Percentiles rank a stretch among this genome's conserved stretches.
These are phyloP conservation scores for Trisateles emortualis DNA, from an alignment of 2,888 invertebrate genomes.

Conservation along the genomic window DNA sequence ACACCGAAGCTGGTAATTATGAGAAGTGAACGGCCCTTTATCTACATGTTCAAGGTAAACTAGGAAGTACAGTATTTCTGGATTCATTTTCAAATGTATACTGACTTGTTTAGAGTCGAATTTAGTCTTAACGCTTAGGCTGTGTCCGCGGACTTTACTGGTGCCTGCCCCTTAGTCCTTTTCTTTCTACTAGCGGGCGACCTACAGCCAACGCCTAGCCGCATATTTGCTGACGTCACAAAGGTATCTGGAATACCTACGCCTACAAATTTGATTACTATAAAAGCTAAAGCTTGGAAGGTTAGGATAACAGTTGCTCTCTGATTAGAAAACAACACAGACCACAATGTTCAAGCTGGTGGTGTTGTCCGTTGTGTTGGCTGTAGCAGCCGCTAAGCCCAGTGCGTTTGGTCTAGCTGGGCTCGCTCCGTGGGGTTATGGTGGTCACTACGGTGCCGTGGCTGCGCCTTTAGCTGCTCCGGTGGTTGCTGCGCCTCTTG, in stretches of 20 bases:
- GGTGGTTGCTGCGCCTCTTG: conserved; percentile 53
- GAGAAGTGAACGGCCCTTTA: conserved; percentile 75
- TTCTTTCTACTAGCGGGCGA: conserved; percentile 61
- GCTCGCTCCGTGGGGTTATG: conserved; percentile 57
- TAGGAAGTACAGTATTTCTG: conserved; percentile 58
- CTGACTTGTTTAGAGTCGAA: conserved; percentile 41
- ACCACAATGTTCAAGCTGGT: conserved; percentile 87
- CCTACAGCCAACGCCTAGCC: conserved; percentile 70
- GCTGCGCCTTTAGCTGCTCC: conserved; percentile 50
- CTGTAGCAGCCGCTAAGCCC: conserved; percentile 84
- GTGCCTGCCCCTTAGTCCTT: conserved; percentile 52
- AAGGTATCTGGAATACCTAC: conserved; percentile 78
- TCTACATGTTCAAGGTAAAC: conserved; percentile 77
- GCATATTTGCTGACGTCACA: conserved; percentile 74
- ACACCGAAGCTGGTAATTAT: conserved; percentile 28
- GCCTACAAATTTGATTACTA: conserved; percentile 73
- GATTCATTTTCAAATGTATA: conserved; percentile 55
- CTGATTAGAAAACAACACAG: conserved; percentile 78
- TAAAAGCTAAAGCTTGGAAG: conserved; percentile 69
- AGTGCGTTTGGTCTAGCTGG: conserved; percentile 55
- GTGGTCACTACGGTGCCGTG: conserved; percentile 49
- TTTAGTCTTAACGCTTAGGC: conserved; percentile 29
- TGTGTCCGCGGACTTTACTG: conserved; percentile 19
- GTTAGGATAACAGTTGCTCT: conserved; percentile 72
- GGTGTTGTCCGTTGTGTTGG: conserved; percentile 88